Base-by-base conservation (phyloP, 1,140 invertebrate species). In the Magallana ariakensis region DNA sequence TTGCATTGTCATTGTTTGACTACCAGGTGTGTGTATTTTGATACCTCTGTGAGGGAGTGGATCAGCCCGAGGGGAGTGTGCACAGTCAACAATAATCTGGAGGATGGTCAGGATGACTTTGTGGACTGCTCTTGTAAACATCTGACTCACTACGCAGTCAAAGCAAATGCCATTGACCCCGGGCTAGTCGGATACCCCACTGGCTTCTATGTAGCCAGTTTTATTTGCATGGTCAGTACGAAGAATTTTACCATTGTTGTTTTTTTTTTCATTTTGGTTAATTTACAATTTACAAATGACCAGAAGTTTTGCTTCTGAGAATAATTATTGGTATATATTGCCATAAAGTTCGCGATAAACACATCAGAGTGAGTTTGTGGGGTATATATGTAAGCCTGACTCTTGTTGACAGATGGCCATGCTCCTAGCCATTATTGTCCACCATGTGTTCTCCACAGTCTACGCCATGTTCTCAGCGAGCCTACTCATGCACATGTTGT, bases 21-120 rank as follows among this genome's bases (percentile, higher is more conserved):
- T n/a, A 89, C 10, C 84, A 93, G 93, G 70, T 94, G 94, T 92
- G 93, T 92, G 10, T 94, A 93, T 87, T 94, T 89, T 91, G 93
- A 93, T 80, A 89, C 89, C 70, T 84, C 86, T 1, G 60, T 85
- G 19, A 83, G 86, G 2, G 85, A 87, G 22, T 94, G 94, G 94
- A 89, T 91, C 7, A 90, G 84, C 66, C 90, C 91, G 2, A 26
- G 83, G 10, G 91, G 92, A 55, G 89, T 93, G 8, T 94, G 94
- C 86, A 33, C 88, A n/a, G 92, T 94, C 13, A 90, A 87, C 10
- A 94, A 94, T 88, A 90, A 93, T 87, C 90, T 94, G n/a, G 87
- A 89, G 19, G 86, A 91, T 70, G 93, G 85, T 13, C 75, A 88
- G 7, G 93, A 93, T 90, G 90, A 92, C 82, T 94, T 89, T 91